These are phyloP conservation scores for Hystrix cristata DNA, from an alignment of 2,113 vertebrate species.

Conservation along the genomic window DNA sequence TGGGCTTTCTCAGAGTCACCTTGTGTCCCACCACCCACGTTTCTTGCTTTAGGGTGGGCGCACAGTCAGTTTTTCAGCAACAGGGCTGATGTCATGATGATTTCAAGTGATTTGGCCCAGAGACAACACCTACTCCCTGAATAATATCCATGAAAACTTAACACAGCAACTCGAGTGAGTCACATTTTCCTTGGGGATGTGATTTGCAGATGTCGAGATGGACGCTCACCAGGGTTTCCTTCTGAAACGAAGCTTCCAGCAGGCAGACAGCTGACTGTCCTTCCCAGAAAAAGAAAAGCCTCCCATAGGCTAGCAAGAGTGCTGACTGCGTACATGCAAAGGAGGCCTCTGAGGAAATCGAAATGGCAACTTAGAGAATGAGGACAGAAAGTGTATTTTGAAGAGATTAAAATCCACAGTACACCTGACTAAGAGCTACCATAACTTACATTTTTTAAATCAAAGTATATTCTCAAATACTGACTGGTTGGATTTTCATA, in stretches of 20 bases:
- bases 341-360: slow-evolving; percentile 11
- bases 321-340: neutral
- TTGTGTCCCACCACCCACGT: neutral
- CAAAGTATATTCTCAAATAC: neutral
- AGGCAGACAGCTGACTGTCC: slow-evolving; percentile 2
- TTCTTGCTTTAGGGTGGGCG: slow-evolving; percentile 52
- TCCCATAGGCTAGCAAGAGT: slow-evolving; percentile 24
- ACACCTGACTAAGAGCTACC: neutral
- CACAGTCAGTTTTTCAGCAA: slow-evolving; percentile 62
- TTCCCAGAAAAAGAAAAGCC: slow-evolving; percentile 51
- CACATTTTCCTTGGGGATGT: slow-evolving; percentile 72
- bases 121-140: slow-evolving; percentile 77
- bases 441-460: neutral
- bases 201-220: slow-evolving; percentile 76
- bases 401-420: neutral
- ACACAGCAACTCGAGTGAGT: slow-evolving; percentile 9
- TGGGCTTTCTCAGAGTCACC: slow-evolving; percentile 4
- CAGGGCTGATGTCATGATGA: slow-evolving; percentile 76
- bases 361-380: neutral
- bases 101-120: slow-evolving; percentile 75
- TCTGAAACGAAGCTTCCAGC: slow-evolving; percentile 66
- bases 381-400: neutral
- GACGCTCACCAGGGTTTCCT: slow-evolving; percentile 59
- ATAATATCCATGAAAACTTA: slow-evolving; percentile 71
- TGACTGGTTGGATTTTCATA: neutral